Evolutionary conservation across 2,888 invertebrate species (phyloP), one percentile per base, ranked within the genome.

Genomic region (Pasiphila rectangulata): DNA sequence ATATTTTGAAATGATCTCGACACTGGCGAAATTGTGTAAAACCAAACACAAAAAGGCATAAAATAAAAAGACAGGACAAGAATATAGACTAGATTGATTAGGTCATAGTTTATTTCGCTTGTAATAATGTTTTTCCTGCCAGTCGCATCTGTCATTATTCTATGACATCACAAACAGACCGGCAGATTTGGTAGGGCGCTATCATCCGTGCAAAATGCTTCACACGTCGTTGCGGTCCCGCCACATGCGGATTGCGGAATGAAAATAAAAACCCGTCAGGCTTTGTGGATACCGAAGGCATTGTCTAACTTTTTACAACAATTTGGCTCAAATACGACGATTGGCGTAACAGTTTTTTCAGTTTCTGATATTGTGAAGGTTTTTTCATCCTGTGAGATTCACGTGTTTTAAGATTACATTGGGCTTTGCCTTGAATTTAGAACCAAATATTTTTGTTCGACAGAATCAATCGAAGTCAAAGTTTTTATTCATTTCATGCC

Each of bases 181-280:
- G 72, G 70, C 74, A 78, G 72, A 79, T 55, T 54, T 41, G 41
- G 44, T 72, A 57, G 54, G 59, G 52, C 49, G 59, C 63, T 65
- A 60, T 51, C 61, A 59, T 64, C 69, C 76, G 72, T 75, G 80
- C 77, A 67, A 83, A 79, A 81, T 66, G 69, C 64, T 72, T 80
- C 75, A 77, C 79, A 80, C 77, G 63, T n/a, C n/a, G n/a, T 75
- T 75, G 69, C 60, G 60, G 56, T 58, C 52, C 57, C 52, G 56
- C 57, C 67, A 67, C 73, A 72, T 67, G 69, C 72, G 64, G 59
- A 49, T 35, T 36, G 53, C 15, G 43, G 48, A 43, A 48, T 48
- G 58, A 57, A 64, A 63, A 58, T 70, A 64, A 66, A 61, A 53
- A 51, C 42, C 45, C 32, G 20, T 29, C 27, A 24, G 44, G 24